phyloP scores from a whole-genome alignment of 2,797 vertebrate species.

The Prionace glauca region DNA sequence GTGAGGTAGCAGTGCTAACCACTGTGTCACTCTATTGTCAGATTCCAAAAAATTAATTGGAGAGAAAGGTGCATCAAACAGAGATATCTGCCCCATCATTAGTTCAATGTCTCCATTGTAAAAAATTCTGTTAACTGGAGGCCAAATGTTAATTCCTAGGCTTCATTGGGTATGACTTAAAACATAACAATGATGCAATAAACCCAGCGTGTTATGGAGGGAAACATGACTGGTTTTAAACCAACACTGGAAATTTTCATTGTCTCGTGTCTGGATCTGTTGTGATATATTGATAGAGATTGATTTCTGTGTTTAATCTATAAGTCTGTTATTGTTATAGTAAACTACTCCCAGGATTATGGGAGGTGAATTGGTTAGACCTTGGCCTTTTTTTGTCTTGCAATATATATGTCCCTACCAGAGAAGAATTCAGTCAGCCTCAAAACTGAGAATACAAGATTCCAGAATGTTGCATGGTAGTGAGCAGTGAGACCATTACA shows the following conservation, averaged over 20 bases:
- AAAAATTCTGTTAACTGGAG: background rate
- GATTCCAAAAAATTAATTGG: background rate
- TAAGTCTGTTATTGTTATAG: background rate
- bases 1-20: too few species aligned
- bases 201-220: background rate
- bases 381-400: background rate
- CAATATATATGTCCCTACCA: background rate
- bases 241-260: background rate
- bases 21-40: background rate
- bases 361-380: too few species aligned
- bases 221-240: background rate
- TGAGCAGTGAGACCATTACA: background rate
- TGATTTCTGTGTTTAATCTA: background rate
- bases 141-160: background rate
- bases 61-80: background rate
- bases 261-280: background rate
- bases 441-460: background rate
- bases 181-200: background rate
- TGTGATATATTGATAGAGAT: background rate
- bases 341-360: background rate
- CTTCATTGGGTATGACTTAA: background rate
- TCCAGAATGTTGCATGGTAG: background rate
- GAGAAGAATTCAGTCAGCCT: background rate
- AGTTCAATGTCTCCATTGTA: background rate
- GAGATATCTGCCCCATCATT: background rate